Base-by-base conservation (phyloP, 2,797 vertebrate genomes). In the Acipenser transmontanus region DNA sequence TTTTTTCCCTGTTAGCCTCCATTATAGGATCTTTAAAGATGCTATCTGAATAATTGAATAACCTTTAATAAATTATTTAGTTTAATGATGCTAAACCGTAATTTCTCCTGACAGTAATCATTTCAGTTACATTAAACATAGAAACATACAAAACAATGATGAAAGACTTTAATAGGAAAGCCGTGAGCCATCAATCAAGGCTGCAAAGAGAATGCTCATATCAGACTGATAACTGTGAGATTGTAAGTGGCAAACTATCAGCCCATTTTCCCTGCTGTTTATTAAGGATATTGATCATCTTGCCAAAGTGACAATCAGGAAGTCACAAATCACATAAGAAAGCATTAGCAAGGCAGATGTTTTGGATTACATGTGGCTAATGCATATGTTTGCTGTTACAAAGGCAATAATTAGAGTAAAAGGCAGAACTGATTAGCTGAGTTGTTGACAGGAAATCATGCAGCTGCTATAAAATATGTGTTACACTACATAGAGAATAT, bases 341-440 rank as follows among this genome's bases (percentile, higher is more conserved):
- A 66, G 67, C 59, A 65, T 78, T 74, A 72, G 8, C 52, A 66
- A 73, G 68, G 68, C 69, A 80, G 71, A 62, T 70, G 13, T 70
- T 80, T 64, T 75, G 63, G 61, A 68, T 75, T 74, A 75, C 34
- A 69, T 77, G 65, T 77, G 74, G 64, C 69, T 81, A 83, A 82
- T 72, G 67, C 60, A 61, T 61, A 72, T 77, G 66, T 81, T 81
- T 80, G 62, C 69, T 78, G 69, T 63, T 62, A 66, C 56, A 74
- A 72, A 76, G 67, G 20, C 71, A 74, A 68, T 78, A 72, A 75
- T 78, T 80, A 61, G 17, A 17, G 17, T 68, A 72, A 34, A 34
- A 72, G 60, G 48, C 68, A 66, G 60, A 75, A 77, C 71, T 81
- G 51, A 74, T 81, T 76, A 72, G 70, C 69, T 71, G 12, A n/a